phyloP scores from a whole-genome alignment of 2,797 vertebrate species.

The Columba guinea region DNA sequence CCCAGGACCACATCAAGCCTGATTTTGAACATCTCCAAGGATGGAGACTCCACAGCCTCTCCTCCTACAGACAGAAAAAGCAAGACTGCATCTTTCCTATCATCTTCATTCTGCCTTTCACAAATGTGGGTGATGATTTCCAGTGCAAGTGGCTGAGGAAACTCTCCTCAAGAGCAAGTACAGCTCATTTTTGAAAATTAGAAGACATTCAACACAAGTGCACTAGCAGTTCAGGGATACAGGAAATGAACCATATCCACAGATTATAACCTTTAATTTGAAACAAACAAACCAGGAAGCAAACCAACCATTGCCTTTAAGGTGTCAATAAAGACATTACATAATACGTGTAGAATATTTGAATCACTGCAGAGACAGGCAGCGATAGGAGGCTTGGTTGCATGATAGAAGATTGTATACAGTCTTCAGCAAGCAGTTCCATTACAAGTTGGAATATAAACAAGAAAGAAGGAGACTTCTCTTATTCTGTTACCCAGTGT shows the following conservation, averaged over 20 bases:
- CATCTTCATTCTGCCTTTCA: neutral
- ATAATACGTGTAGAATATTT: neutral
- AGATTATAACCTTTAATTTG: neutral
- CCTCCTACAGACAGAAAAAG: neutral
- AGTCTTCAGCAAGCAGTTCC: neutral
- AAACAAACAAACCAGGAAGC: neutral
- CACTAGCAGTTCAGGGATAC: neutral
- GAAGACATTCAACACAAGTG: neutral
- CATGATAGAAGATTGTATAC: neutral
- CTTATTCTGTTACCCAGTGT: neutral
- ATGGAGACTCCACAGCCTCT: neutral
- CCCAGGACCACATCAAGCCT: rapidly evolving
- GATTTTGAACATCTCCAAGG: neutral
- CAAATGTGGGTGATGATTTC: neutral
- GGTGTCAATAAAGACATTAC: neutral
- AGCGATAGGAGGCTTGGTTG: neutral
- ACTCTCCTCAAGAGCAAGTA: neutral
- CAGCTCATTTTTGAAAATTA: neutral
- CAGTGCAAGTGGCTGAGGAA: neutral
- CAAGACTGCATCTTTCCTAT: neutral
- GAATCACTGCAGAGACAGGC: neutral
- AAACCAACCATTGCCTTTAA: neutral
- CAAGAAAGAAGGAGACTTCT: neutral
- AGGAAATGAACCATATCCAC: neutral
- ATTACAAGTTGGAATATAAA: neutral